Evolutionary conservation across 2,797 vertebrate genomes (phyloP), one percentile per base, ranked within the genome.

Genomic region (Ptychadena robeensis): DNA sequence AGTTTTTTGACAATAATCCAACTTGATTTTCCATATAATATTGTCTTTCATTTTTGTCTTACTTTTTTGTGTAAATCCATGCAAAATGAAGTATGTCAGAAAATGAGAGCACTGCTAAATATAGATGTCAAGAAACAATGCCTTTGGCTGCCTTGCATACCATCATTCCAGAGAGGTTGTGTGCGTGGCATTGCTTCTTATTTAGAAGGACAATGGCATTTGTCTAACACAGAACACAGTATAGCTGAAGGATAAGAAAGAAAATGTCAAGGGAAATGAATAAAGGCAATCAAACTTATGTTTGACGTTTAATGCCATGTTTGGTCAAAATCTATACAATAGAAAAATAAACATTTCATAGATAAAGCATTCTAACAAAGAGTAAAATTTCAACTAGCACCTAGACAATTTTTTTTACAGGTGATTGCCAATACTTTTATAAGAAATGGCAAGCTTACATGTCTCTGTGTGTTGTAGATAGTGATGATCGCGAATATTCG

Each of bases 211-310:
- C 68, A 73, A 72, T 82, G 81, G 25, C 68, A 82, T 78, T 83
- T 78, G 68, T 64, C 68, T 72, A 59, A 65, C 22, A 67, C 22
- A 37, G 63, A 44, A 48, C 28, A 48, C 63, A 77, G 69, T 68
- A 35, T 64, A 70, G 73, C 73, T 76, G 22, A 77, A 65, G 57
- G 67, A 82, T 78, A 71, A 65, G 2, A 78, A 65, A 32, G n/a
- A 27, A 70, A 78, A 82, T 82, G 81, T 82, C 66, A 70, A 76
- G n/a, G 74, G 48, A 69, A 74, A 76, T 35, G 27, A 82, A 68
- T 15, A 69, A 61, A 69, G 32, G 28, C 32, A 57, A 64, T 11
- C 15, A 38, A 25, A 22, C 27, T 25, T 64, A 61, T 44, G 37
- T 18, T 38, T 37, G 12, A 32, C 18, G 70, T 77, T 82, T 8